These are phyloP conservation scores for Lasioglossum leucozonium DNA, from an alignment of 2,888 invertebrate species.

Conservation along the genomic window DNA sequence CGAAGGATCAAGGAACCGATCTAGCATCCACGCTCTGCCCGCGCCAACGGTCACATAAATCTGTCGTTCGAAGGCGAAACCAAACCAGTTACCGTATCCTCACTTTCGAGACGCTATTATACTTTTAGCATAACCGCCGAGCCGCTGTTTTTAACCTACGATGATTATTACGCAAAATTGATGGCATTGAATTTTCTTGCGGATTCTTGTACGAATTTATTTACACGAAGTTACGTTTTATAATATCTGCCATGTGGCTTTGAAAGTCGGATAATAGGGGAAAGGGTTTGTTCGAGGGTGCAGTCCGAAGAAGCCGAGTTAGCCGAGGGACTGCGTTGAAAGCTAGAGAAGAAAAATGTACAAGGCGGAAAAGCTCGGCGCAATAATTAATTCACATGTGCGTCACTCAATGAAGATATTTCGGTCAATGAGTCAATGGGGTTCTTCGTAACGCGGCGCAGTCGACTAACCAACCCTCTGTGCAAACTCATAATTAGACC, in stretches of 20 bases:
- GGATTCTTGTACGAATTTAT: no score
- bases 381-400: constrained; percentile 73
- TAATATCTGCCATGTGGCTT: not conserved
- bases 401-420: constrained; percentile 75
- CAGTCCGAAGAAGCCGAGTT: not conserved
- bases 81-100: not conserved
- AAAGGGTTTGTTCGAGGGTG: not conserved
- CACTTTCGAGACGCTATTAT: not conserved
- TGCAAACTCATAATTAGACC: constrained; percentile 83
- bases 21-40: not conserved
- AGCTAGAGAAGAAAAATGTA: not conserved
- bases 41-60: not conserved
- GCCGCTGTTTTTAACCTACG: not conserved
- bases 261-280: not conserved
- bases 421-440: constrained; percentile 78
- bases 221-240: not conserved
- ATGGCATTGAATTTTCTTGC: not conserved
- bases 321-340: not conserved
- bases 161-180: not conserved
- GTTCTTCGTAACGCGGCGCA: constrained; percentile 54
- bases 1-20: constrained; percentile 12
- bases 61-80: constrained; percentile 3
- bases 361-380: not conserved
- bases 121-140: not conserved
- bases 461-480: constrained; percentile 72